Evolutionary conservation across 2,888 invertebrate species (phyloP).

Genomic region (Pterostichus niger): DNA sequence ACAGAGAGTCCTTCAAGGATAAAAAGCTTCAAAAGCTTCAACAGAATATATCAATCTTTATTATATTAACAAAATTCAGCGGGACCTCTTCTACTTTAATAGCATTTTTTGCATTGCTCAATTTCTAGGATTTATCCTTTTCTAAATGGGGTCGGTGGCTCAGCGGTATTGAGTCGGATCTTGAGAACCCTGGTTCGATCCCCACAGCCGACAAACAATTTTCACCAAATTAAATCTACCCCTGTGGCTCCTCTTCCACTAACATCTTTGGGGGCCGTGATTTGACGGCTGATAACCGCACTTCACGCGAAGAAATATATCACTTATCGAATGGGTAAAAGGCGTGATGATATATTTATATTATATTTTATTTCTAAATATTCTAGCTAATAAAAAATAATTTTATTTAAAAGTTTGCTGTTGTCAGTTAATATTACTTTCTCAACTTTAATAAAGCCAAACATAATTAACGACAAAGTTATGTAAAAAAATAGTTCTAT

Average conservation of each 20-base stretch:
- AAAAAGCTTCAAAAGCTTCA: conserved; percentile 5
- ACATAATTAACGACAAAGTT: not conserved
- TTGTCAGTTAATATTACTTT: conserved; percentile 13
- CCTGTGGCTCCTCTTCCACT: no score
- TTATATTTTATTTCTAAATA: no score
- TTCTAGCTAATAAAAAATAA: not conserved
- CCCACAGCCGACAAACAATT: no score
- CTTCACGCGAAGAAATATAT: no score
- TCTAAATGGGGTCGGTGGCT: no score
- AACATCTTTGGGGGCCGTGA: no score
- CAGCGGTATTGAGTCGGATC: no score
- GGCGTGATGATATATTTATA: no score
- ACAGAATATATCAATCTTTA: conserved; percentile 8
- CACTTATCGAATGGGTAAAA: no score
- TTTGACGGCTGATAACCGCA: no score
- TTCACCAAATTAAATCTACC: no score
- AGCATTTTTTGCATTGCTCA: not conserved
- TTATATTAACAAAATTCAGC: conserved; percentile 2
- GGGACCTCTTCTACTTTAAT: not conserved
- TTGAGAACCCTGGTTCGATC: no score
- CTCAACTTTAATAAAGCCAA: not conserved
- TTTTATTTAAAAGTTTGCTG: conserved; percentile 15
- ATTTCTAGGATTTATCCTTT: not conserved
- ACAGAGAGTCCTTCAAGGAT: conserved; percentile 26
- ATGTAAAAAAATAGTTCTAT: conserved; percentile 7